phyloP scores from a whole-genome alignment of 2,113 vertebrate species.

The Ctenodactylus gundi region DNA sequence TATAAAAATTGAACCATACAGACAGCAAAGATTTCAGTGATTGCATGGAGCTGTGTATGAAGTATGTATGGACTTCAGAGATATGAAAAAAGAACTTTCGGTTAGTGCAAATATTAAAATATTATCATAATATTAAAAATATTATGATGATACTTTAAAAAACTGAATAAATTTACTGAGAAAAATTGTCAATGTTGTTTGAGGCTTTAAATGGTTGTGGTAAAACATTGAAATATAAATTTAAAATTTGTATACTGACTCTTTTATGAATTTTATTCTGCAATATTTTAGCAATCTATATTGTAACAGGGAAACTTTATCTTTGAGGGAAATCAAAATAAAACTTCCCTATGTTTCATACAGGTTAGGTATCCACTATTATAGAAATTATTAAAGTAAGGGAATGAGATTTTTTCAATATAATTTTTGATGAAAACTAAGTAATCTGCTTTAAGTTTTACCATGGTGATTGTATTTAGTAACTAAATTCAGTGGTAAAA shows the following conservation, averaged over 20 bases:
- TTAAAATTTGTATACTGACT: neutral
- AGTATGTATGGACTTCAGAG: neutral
- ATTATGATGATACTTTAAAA: neutral
- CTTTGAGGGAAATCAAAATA: neutral
- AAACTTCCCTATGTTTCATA: neutral
- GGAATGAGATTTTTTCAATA: neutral
- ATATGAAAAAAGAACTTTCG: no score
- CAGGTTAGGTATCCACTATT: neutral
- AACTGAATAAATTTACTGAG: neutral
- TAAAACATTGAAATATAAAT: neutral
- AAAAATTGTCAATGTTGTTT: neutral
- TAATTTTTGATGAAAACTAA: neutral
- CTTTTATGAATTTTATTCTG: neutral
- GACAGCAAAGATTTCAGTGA: neutral
- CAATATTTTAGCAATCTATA: neutral
- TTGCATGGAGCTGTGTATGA: neutral
- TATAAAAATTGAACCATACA: neutral
- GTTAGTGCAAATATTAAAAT: no score
- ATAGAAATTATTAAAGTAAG: neutral
- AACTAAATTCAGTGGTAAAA: neutral
- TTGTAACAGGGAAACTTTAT: neutral
- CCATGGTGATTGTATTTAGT: neutral
- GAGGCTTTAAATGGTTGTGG: neutral
- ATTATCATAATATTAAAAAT: no score
- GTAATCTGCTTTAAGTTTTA: neutral